Base-by-base conservation (phyloP, 1,140 invertebrate species). In the Belonocnema kinseyi region DNA sequence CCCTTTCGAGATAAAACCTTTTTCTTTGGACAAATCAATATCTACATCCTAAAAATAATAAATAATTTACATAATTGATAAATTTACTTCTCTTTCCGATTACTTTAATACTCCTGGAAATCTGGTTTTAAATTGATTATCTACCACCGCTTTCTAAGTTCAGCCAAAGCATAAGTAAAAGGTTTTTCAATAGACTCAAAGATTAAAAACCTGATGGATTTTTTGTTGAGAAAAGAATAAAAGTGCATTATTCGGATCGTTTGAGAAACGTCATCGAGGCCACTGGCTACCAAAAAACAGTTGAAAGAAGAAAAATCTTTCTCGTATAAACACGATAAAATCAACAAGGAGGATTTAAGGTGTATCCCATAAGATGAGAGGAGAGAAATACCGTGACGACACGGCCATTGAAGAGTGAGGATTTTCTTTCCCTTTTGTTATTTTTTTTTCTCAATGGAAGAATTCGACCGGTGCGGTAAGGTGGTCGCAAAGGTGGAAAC, bases 391-490 rank as follows among this genome's bases (percentile, higher is more conserved):
- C 77, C 77, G 81, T 83, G 83, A 86, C 85, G 88, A 88, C 83
- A 78, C 80, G 73, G 84, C 85, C 84, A 78, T 46, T 46, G 7
- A 85, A 79, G 72, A 72, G 40, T 53, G 19, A 70, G 74, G 75
- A 79, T 81, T 82, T 85, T 79, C 78, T 85, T 87, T 84, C 77
- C 77, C 78, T 73, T 46, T 46, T 46, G 56, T 53, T 66, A 81
- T 33, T 33, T 33, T 33, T 33, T 33, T 33, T 33, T 58, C 73
- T 88, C 81, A 89, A 89, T 89, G 82, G 77, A 80, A 74, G 82
- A 86, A 46, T 46, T 81, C 85, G 88, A 89, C 89, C 90, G 88
- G 89, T 91, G 89, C 84, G 87, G 74, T 81, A 78, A 88, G 89
- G 90, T 83, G 84, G 78, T 75, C 81, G 84, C 89, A 88, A 89